These are phyloP conservation scores for Triplophysa siluroides DNA, from an alignment of 2,113 vertebrate species.

Conservation along the genomic window DNA sequence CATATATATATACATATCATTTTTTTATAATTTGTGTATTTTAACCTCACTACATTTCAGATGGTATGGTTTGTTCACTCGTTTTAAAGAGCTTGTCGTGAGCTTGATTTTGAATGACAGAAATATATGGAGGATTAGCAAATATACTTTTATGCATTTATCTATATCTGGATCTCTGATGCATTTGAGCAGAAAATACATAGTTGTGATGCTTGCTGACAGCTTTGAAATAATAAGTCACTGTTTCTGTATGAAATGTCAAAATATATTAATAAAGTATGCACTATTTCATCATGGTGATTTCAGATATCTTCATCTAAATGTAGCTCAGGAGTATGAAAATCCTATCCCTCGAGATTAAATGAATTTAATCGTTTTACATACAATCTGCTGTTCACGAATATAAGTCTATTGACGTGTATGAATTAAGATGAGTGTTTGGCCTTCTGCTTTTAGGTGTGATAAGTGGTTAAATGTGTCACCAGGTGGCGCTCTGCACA, in stretches of 20 bases:
- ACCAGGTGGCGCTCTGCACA: slow-evolving; percentile 30
- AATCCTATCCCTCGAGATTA: too few relatives aligned
- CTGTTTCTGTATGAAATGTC: slow-evolving; percentile 21
- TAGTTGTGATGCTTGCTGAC: slow-evolving; percentile 29
- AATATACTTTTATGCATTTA: background rate
- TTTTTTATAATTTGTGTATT: background rate
- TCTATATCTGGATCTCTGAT: background rate
- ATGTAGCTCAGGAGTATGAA: background rate
- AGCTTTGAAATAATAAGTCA: slow-evolving; percentile 1
- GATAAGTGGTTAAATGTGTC: background rate
- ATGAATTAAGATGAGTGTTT: background rate
- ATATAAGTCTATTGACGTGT: too few relatives aligned
- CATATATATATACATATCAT: too few relatives aligned
- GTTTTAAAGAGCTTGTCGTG: too few relatives aligned
- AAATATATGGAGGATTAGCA: background rate
- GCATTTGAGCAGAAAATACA: background rate
- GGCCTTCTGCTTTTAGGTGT: too few relatives aligned
- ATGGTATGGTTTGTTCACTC: background rate
- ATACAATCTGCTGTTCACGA: too few relatives aligned
- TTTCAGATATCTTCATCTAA: background rate
- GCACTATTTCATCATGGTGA: background rate
- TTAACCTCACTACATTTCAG: background rate
- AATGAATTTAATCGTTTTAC: too few relatives aligned
- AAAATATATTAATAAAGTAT: slow-evolving; percentile 48
- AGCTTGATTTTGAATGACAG: background rate